Evolutionary conservation across 1,140 invertebrate genomes (phyloP), one percentile per base, ranked within the genome.

Genomic region (Ectropis grisescens): DNA sequence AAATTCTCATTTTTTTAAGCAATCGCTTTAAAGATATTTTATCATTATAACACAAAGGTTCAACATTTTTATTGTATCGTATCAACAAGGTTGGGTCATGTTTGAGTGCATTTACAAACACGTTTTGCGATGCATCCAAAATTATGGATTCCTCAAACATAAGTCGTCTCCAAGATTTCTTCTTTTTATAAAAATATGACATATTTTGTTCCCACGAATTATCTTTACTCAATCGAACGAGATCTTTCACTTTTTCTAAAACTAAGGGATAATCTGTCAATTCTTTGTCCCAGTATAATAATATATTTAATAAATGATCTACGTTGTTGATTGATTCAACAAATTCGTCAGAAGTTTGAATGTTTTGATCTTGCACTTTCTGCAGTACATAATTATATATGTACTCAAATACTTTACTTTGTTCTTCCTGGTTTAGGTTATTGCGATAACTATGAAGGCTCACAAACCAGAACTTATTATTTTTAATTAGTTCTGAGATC

Each of bases 61-160:
- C 12, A 6, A 58, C 26, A 30, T 58, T 49, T 3, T 26, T 29
- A 11, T 43, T 29, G 42, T 60, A 43, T 11, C 43, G 26, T 15
- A 41, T 22, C 14, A 75, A 25, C 23, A 75, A 35, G 34, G 30
- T 33, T 9, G 67, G 56, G 14, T 60, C 60, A 39, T 75, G 70
- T 33, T 75, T 75, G 1, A 75, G 32, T 13, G 51, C 52, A 49
- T 74, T 70, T n/a, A 74, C 10, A 35, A 58, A 57, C n/a, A 46
- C 58, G 9, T 50, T 39, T 36, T 66, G 46, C 29, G 19, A 41
- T 2, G 51, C 53, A 10, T 35, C 27, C 10, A 74, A 35, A 16
- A 35, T 13, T 22, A 74, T 6, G 19, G 64, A 74, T 28, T 64
- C 55, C 25, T 58, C 41, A 35, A 70, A 74, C 22, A 74, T 41